Percentiles rank a stretch among this genome's conserved stretches.
phyloP scores from a whole-genome alignment of 2,113 vertebrate genomes.

The Tupaia tana region DNA sequence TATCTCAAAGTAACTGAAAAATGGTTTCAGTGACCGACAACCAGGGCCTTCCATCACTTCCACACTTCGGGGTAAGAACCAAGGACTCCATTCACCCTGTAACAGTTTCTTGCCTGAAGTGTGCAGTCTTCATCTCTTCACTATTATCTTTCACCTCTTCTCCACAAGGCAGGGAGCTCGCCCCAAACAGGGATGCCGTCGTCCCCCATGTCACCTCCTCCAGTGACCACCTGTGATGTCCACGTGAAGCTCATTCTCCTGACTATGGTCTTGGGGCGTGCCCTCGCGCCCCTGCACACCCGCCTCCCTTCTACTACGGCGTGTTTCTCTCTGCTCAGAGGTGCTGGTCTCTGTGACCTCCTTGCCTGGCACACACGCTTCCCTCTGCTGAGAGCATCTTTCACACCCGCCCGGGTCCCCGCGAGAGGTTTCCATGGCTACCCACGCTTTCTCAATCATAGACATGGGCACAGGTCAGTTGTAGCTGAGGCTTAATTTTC shows the following conservation, averaged over 20 bases:
- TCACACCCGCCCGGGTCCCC: not conserved
- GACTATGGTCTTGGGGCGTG: not conserved
- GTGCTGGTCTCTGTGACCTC: not conserved
- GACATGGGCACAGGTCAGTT: not conserved
- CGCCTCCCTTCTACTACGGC: rapidly evolving
- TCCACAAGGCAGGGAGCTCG: not conserved
- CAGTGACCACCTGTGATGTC: not conserved
- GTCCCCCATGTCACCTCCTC: not conserved
- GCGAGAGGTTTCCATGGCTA: conserved; percentile 63
- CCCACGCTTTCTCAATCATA: conserved; percentile 1
- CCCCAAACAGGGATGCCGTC: not conserved
- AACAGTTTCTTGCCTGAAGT: not conserved
- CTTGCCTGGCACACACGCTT: not conserved
- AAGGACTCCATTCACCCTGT: too few species aligned
- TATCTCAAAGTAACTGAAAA: too few species aligned
- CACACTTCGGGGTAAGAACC: too few species aligned
- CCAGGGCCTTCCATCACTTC: too few species aligned
- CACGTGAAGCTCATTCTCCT: not conserved
- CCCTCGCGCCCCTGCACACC: not conserved
- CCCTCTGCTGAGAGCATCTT: not conserved
- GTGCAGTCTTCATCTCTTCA: not conserved
- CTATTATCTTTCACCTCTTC: not conserved
- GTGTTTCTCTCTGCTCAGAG: not conserved
- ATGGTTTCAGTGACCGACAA: too few species aligned
- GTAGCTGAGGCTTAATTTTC: conserved; percentile 46